phyloP scores from a whole-genome alignment of 2,797 vertebrate genomes.

The Hephaestus fuliginosus region DNA sequence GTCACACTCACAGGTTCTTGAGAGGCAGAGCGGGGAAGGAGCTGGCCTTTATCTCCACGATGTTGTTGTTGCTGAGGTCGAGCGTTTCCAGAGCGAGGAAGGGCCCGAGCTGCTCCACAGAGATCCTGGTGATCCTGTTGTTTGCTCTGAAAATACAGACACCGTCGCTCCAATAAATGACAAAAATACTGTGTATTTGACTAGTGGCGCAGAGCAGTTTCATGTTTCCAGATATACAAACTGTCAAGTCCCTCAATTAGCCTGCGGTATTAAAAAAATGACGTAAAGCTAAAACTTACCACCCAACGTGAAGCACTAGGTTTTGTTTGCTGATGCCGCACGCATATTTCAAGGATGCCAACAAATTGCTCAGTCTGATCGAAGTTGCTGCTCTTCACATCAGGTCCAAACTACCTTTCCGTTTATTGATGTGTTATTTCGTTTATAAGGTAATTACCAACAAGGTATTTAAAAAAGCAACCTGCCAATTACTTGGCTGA shows the following conservation, averaged over 20 bases:
- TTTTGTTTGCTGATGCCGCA: conserved; percentile 24
- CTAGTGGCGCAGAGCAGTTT: conserved; percentile 44
- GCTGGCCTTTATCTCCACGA: conserved; percentile 88
- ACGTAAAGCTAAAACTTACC: conserved; percentile 52
- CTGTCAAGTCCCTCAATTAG: conserved; percentile 70
- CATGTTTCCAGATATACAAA: conserved; percentile 66
- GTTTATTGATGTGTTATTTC: conserved; percentile 88
- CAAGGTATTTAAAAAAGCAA: conserved; percentile 93
- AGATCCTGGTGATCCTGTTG: conserved; percentile 91
- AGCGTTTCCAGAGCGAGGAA: conserved; percentile 92
- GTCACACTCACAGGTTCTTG: conserved; percentile 92
- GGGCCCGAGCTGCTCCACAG: conserved; percentile 86
- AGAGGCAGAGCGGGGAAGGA: conserved; percentile 91
- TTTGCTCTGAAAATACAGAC: conserved; percentile 90
- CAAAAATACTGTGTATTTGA: conserved; percentile 65
- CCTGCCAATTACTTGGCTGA: conserved; percentile 95
- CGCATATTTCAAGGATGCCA: conserved; percentile 30
- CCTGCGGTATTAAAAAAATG: conserved; percentile 60
- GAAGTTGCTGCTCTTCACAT: conserved; percentile 76
- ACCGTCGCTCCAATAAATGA: conserved; percentile 71
- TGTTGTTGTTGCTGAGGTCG: conserved; percentile 94
- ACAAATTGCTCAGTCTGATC: conserved; percentile 64
- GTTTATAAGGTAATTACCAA: conserved; percentile 98
- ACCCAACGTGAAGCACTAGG: conserved; percentile 53
- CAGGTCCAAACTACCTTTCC: conserved; percentile 81